Evolutionary conservation across 2,797 vertebrate genomes (phyloP), one percentile per base, ranked within the genome.

Genomic region (Ptychadena robeensis): DNA sequence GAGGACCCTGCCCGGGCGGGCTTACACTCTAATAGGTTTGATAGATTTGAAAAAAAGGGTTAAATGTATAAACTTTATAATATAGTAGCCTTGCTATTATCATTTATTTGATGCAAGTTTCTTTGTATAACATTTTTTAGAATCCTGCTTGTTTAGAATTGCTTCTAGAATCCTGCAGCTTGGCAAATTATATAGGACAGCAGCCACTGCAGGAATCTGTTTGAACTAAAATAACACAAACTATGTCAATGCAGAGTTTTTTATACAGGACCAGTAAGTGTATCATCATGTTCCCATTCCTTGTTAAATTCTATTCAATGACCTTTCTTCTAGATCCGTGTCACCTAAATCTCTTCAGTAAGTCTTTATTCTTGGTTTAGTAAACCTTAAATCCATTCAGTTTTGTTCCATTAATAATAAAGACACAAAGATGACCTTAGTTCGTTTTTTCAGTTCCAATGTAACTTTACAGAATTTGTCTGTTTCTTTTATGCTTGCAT

Each of bases 121-220:
- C n/a, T 48, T 48, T 48, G 1, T 59, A 59, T 59, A 59, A 59
- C 25, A 25, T 59, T 59, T 59, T 53, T 61, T 28, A 32, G 15
- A 66, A 32, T 18, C 31, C 18, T 5, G 32, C 15, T 12, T 37
- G 68, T 53, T 79, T 68, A 18, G 31, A 8, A 8, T 78, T 67
- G 9, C 65, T 44, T 64, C 37, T 32, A 69, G 66, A 35, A 79
- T 32, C 77, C 77, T 35, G 48, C 34, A 48, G 65, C 32, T 79
- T 79, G 77, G 53, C 22, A 70, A 79, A 79, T 79, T 69, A 70
- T 70, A 61, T 59, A 79, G 77, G 77, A 57, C 77, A 69, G 77
- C 35, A 53, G 15, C 44, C 40, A 37, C 48, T 14, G 53, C 30
- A 65, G 57, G 48, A 35, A 28, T 48, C 15, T 38, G 40, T 69